These are phyloP conservation scores for Blastomussa wellsi DNA, from an alignment of 92 coral and sea anemone species.

Conservation along the genomic window DNA sequence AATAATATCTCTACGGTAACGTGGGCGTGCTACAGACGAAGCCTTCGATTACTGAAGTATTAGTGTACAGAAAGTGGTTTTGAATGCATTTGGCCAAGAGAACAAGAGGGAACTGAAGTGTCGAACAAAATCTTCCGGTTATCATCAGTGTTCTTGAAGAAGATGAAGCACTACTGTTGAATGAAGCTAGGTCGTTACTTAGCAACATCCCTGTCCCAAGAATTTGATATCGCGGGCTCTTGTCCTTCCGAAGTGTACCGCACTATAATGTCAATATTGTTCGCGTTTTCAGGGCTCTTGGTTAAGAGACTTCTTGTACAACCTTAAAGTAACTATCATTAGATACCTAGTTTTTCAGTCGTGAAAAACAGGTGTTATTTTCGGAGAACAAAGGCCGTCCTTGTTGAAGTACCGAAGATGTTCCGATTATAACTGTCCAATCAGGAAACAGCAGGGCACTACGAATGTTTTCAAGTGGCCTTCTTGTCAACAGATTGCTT, in stretches of 20 bases:
- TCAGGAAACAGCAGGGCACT: background rate
- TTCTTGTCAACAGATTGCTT: background rate
- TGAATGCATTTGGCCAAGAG: background rate
- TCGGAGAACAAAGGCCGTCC: background rate
- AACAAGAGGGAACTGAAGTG: background rate
- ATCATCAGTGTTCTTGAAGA: background rate
- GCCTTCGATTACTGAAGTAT: too few species aligned
- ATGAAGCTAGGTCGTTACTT: background rate
- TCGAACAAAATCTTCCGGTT: background rate
- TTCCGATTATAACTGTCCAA: background rate
- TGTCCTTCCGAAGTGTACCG: background rate
- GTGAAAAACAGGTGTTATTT: background rate
- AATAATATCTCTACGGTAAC: background rate
- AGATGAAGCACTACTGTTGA: background rate
- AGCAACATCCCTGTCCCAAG: background rate
- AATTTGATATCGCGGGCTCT: constrained; percentile 2
- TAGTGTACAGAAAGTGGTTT: background rate
- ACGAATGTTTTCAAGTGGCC: background rate
- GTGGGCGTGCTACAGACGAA: too few species aligned
- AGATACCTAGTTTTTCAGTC: background rate
- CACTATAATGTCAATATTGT: background rate
- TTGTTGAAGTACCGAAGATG: background rate
- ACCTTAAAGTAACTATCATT: background rate
- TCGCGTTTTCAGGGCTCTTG: background rate
- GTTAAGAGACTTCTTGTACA: background rate